phyloP scores from a whole-genome alignment of 2,113 vertebrate species.

The Setophaga kirtlandii region DNA sequence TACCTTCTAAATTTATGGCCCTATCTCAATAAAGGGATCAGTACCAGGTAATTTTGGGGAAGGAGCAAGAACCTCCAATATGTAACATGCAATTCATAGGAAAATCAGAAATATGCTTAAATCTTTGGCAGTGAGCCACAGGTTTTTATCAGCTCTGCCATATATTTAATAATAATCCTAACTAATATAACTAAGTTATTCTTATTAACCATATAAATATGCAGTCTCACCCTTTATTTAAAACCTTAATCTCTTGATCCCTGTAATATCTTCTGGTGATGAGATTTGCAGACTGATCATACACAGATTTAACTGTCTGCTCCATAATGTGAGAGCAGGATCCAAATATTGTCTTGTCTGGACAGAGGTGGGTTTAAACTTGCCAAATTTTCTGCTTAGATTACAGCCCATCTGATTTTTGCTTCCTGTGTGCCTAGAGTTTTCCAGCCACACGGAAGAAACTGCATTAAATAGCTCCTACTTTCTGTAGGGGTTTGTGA shows the following conservation, averaged over 20 bases:
- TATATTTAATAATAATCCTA: slow-evolving; percentile 50
- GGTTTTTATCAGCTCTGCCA: slow-evolving; percentile 32
- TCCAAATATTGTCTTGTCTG: slow-evolving; percentile 25
- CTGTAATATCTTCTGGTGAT: slow-evolving; percentile 32
- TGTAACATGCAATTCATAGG: not conserved
- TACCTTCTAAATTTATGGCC: not conserved
- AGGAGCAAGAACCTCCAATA: not conserved
- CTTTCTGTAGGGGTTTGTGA: not conserved
- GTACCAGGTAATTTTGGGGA: not conserved
- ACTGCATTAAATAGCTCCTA: not conserved
- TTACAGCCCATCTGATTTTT: slow-evolving; percentile 4
- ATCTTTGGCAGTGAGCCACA: not conserved
- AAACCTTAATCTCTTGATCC: slow-evolving; percentile 50
- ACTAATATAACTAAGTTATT: slow-evolving; percentile 49
- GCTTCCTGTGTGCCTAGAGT: not conserved
- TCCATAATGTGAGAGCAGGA: not conserved
- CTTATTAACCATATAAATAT: slow-evolving; percentile 54
- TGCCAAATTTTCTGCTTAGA: not conserved
- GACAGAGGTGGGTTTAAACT: not conserved
- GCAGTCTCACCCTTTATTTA: slow-evolving; percentile 38
- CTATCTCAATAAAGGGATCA: not conserved
- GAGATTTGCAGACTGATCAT: slow-evolving; percentile 42
- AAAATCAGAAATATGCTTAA: not conserved
- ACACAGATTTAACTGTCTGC: slow-evolving; percentile 28
- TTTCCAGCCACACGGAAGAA: slow-evolving; percentile 22